Base-by-base conservation (phyloP, 2,888 invertebrate species). In the Chydorus sphaericus region DNA sequence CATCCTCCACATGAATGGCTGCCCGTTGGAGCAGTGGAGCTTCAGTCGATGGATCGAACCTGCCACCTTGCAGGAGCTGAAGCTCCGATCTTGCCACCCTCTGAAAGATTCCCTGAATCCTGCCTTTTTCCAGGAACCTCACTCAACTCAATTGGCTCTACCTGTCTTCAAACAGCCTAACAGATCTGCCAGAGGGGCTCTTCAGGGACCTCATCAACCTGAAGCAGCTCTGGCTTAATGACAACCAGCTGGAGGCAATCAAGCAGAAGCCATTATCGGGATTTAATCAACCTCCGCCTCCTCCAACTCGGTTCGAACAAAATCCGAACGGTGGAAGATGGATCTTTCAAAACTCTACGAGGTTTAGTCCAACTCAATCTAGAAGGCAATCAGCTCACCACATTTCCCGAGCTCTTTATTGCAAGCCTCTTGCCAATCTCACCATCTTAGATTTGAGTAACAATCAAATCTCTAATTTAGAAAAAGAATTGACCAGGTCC, bases 381-480 rank as follows among this genome's bases (percentile, higher is more conserved):
- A 10, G 31, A 52, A 20, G 33, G 18, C 52, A 52, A 52, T 23
- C 11, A 20, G 1, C 16, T 52, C 3, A 23, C 8, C 23, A 4
- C n/a, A 26, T 14, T 59, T 31, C 33, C 57, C 11, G 16, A 26
- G 11, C 11, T 50, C 10, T 14, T 39, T 31, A 48, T 57, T 20
- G 26, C n/a, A n/a, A 48, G n/a, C 30, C 23, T 6, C 23, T 31
- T n/a, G 8, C 18, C 11, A 54, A 54, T 48, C 29, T 57, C 14
- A 31, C 23, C 2, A 39, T 20, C 20, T 28, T 57, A 36, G 57
- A 54, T 29, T 31, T 57, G 16, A 37, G 54, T 26, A 54, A 29
- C 14, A 57, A 57, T 36, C 48, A 57, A 6, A 10, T 55, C 4
- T 23, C 23, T 16, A 23, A 18, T 26, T 31, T 49, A 28, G 18